Conservation (phyloP, 2,888 invertebrate species). For the Pogonocherus hispidulus region DNA sequence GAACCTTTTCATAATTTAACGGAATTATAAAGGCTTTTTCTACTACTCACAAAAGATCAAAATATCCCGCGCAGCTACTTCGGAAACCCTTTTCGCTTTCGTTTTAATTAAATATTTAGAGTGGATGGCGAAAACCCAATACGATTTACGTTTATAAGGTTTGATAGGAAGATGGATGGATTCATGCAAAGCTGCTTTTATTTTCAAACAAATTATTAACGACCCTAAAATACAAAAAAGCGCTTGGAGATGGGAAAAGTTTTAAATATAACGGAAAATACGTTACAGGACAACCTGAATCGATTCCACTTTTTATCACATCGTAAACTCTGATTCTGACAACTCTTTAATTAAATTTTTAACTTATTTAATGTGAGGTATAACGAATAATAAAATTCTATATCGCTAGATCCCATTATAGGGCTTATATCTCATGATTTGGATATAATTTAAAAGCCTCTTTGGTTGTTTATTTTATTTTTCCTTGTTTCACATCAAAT, state of each 20-base stretch:
- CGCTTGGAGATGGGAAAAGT: slow-evolving; percentile 11
- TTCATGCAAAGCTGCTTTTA: slow-evolving; percentile 29
- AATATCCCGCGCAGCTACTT: slow-evolving; percentile 45
- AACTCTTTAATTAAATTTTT: slow-evolving; percentile 23
- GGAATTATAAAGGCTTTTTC: slow-evolving; percentile 41
- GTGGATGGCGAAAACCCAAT: slow-evolving; percentile 24
- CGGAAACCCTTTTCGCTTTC: slow-evolving; percentile 35
- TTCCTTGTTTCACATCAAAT: no score
- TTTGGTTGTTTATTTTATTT: neutral
- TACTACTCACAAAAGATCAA: slow-evolving; percentile 45
- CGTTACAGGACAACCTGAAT: slow-evolving; percentile 17
- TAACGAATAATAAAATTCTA: neutral
- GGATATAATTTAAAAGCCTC: neutral
- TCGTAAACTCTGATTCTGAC: slow-evolving; percentile 15
- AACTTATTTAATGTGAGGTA: neutral
- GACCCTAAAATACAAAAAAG: slow-evolving; percentile 20
- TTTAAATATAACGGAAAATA: slow-evolving; percentile 24
- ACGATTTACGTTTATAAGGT: slow-evolving; percentile 25
- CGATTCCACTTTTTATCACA: slow-evolving; percentile 15
- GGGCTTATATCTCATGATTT: neutral
- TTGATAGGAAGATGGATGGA: slow-evolving; percentile 27
- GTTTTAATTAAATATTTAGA: slow-evolving; percentile 48
- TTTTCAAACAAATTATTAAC: slow-evolving; percentile 28
- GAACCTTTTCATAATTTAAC: slow-evolving; percentile 47
- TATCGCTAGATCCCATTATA: neutral